Percentiles rank a stretch among this genome's conserved stretches.
phyloP scores from a whole-genome alignment of 2,888 invertebrate species.

The Drosophila engyochracea region DNA sequence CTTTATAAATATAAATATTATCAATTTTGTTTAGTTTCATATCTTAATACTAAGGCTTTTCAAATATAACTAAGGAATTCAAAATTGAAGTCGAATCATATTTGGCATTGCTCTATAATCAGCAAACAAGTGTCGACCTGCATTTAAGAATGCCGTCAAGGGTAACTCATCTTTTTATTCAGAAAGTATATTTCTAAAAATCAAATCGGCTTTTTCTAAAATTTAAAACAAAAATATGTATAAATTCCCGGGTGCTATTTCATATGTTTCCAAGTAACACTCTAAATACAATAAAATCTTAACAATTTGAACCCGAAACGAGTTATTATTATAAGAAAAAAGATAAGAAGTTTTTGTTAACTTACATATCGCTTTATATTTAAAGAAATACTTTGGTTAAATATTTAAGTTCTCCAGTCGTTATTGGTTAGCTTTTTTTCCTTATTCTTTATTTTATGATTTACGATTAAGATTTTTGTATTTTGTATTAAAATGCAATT shows the following conservation, averaged over 20 bases:
- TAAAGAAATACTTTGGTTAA: not conserved
- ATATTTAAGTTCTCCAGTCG: not conserved
- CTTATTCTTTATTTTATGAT: not conserved
- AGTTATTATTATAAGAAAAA: not conserved
- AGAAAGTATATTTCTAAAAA: not conserved
- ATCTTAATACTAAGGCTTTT: not conserved
- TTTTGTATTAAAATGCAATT: not conserved
- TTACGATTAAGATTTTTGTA: not conserved
- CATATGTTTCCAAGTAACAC: too few species aligned
- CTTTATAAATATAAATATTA: constrained; percentile 6
- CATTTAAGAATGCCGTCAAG: too few species aligned
- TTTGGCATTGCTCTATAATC: too few species aligned
- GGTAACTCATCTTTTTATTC: too few species aligned
- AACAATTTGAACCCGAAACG: too few species aligned
- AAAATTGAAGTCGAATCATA: not conserved
- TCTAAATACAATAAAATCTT: too few species aligned
- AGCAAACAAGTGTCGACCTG: too few species aligned
- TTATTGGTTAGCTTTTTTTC: not conserved
- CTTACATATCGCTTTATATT: not conserved
- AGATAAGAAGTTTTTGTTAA: not conserved
- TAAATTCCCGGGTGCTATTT: not conserved
- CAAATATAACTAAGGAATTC: not conserved
- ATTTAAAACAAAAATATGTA: too few species aligned
- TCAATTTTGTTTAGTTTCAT: constrained; percentile 1
- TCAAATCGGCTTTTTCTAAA: too few species aligned